Percentiles rank a stretch among this genome's conserved stretches.
These are phyloP conservation scores for Oreochromis grahami DNA, from an alignment of 2,797 vertebrate species.

Conservation along the genomic window DNA sequence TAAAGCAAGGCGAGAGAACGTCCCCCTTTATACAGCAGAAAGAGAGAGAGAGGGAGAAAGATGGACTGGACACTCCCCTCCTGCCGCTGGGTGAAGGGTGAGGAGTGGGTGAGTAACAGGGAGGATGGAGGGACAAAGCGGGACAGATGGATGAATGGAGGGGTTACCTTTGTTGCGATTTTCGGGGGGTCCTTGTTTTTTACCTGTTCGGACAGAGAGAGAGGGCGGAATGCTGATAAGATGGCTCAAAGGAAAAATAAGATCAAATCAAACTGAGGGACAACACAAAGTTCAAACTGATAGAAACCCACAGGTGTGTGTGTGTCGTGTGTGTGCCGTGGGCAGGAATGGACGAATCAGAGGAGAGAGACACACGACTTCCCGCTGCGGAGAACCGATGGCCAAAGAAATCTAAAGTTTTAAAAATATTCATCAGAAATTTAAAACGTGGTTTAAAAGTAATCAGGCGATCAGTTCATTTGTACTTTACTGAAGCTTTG, in stretches of 20 bases:
- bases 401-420: not conserved
- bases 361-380: slow-evolving; percentile 46
- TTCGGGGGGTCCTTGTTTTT: slow-evolving; percentile 99
- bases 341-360: slow-evolving; percentile 65
- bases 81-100: slow-evolving; percentile 77
- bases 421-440: not conserved
- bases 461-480: not conserved
- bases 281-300: slow-evolving; percentile 71
- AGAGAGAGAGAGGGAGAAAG: slow-evolving; percentile 64
- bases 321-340: slow-evolving; percentile 56
- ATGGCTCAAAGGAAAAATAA: slow-evolving; percentile 79
- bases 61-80: slow-evolving; percentile 72
- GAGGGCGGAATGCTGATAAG: slow-evolving; percentile 89
- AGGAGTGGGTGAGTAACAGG: slow-evolving; percentile 65
- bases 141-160: slow-evolving; percentile 80
- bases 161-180: slow-evolving; percentile 99
- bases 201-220: slow-evolving; percentile 99
- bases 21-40: slow-evolving; percentile 76
- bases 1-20: slow-evolving; percentile 82
- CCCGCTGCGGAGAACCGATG: slow-evolving; percentile 23
- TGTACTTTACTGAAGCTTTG: not conserved
- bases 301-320: slow-evolving; percentile 69
- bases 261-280: slow-evolving; percentile 71
- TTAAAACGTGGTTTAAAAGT: not conserved
- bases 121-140: slow-evolving; percentile 70